Conservation (phyloP, 2,888 invertebrate species). For the Andrena praecox region DNA sequence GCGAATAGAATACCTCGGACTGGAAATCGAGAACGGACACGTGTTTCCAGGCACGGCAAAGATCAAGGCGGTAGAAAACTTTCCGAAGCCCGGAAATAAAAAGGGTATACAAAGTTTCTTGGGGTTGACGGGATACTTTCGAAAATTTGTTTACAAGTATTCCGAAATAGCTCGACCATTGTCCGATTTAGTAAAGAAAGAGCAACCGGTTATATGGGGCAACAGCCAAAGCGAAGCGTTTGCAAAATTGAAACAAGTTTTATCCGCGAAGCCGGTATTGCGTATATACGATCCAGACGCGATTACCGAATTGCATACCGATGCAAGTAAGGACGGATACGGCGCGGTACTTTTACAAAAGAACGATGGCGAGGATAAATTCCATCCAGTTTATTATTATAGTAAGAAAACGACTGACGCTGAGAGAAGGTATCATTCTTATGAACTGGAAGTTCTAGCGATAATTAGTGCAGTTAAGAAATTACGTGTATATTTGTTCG, state of each 20-base stretch:
- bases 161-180: constrained; percentile 6
- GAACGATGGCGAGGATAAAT: constrained; percentile 40
- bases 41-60: neutral
- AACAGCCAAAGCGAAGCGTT: neutral
- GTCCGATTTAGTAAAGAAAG: constrained; percentile 10
- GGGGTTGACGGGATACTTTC: constrained; percentile 11
- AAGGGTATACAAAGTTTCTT: constrained; percentile 27
- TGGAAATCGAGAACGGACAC: neutral
- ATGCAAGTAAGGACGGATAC: constrained; percentile 41
- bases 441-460: constrained; percentile 31
- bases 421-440: constrained; percentile 47
- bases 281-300: neutral
- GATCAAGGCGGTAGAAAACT: neutral
- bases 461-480: constrained; percentile 9
- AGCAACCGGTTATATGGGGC: neutral
- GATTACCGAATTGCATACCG: constrained; percentile 2
- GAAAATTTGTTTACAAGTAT: constrained; percentile 19
- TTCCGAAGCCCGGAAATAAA: neutral
- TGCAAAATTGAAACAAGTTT: neutral
- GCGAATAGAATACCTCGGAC: constrained; percentile 10
- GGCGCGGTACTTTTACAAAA: constrained; percentile 65
- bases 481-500: neutral
- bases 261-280: neutral
- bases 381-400: constrained; percentile 67
- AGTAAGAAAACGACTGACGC: constrained; percentile 67